Conservation (phyloP, 2,797 vertebrate species). For the Helarctos malayanus region DNA sequence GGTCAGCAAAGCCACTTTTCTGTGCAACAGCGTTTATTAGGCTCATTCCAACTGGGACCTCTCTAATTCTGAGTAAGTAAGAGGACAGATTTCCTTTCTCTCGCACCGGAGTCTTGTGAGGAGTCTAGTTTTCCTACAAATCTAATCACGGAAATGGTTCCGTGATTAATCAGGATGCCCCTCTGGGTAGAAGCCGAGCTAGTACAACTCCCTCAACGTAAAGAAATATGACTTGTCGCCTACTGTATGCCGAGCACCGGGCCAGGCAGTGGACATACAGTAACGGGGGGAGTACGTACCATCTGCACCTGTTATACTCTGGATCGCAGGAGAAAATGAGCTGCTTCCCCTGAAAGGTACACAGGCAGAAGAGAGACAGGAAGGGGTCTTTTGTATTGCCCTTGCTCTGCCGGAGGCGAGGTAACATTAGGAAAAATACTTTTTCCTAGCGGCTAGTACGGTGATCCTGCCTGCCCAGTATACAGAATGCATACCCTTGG, state of each 20-base stretch:
- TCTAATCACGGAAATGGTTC: conserved; percentile 63
- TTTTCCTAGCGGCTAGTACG: not conserved
- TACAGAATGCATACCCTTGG: not conserved
- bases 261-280: not conserved
- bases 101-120: not conserved
- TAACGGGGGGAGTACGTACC: not conserved
- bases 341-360: not conserved
- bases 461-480: not conserved
- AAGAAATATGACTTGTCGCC: not conserved
- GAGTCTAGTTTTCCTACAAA: conserved; percentile 53
- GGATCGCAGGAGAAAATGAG: not conserved
- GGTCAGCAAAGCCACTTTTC: not conserved
- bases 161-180: conserved; percentile 36
- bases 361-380: not conserved
- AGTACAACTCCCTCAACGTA: not conserved
- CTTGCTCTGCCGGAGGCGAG: not conserved
- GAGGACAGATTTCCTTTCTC: conserved; percentile 1
- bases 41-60: conserved; percentile 32
- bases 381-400: not conserved
- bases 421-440: not conserved
- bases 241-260: not conserved
- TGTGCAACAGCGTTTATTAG: conserved; percentile 16
- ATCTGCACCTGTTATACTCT: not conserved
- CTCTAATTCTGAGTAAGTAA: not conserved
- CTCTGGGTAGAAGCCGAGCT: conserved; percentile 2